These are phyloP conservation scores for Ciconia nigra DNA, from an alignment of 2,797 vertebrate genomes.

Conservation along the genomic window DNA sequence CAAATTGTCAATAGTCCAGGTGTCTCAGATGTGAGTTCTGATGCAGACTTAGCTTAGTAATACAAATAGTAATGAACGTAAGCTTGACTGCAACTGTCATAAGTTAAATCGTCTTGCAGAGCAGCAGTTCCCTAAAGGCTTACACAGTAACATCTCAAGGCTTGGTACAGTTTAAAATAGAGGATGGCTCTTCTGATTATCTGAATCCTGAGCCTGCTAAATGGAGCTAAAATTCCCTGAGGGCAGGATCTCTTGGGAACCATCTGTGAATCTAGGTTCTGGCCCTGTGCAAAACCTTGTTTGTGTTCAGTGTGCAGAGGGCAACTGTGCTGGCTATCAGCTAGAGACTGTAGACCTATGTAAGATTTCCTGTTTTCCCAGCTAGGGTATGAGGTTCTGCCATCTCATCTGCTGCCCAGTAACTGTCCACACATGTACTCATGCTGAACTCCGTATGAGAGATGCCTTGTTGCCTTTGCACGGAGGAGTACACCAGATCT, in stretches of 20 bases:
- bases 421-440: background rate
- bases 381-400: background rate
- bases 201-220: background rate
- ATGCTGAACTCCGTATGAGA: background rate
- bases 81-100: background rate
- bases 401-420: background rate
- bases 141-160: background rate
- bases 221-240: background rate
- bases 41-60: background rate
- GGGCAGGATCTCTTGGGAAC: background rate
- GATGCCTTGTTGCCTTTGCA: background rate
- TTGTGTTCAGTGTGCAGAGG: background rate
- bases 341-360: background rate
- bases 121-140: background rate
- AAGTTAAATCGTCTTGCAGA: background rate
- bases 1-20: background rate
- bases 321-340: background rate
- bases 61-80: background rate
- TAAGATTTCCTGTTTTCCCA: background rate
- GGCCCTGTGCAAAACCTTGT: background rate
- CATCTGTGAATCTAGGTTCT: background rate
- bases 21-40: background rate
- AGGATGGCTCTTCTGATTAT: background rate
- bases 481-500: background rate
- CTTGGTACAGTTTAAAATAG: background rate